Evolutionary conservation across 2,113 vertebrate species (phyloP).

Genomic region (Pogonocichla stellata): DNA sequence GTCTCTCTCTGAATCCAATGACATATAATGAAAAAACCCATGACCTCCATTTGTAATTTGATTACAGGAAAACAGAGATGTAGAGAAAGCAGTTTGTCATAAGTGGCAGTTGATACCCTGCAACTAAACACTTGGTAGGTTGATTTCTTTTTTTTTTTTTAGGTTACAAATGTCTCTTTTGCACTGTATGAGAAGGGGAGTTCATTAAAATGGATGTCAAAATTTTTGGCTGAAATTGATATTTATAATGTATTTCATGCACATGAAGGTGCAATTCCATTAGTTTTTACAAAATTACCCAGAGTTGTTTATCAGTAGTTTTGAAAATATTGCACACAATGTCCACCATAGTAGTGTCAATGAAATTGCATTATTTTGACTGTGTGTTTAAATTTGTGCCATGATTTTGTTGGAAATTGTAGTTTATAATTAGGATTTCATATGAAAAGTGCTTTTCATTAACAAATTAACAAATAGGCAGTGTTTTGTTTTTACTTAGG

Average conservation of each 20-base stretch:
- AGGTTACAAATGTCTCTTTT: background rate
- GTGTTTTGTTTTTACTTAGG: background rate
- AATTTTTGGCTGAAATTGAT: background rate
- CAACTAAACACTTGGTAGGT: background rate
- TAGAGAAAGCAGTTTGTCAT: background rate
- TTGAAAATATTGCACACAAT: background rate
- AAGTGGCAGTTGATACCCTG: background rate
- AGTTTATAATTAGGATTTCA: background rate
- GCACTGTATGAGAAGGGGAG: too few relatives aligned
- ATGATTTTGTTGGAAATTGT: background rate
- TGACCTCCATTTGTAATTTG: background rate
- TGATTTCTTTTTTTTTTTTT: background rate
- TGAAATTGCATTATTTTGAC: background rate
- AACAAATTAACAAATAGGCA: background rate
- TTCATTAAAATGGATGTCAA: background rate
- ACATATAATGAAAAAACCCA: background rate
- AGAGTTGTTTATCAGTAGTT: background rate
- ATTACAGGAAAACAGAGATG: background rate
- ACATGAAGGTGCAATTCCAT: background rate
- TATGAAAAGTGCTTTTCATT: background rate
- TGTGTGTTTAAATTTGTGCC: background rate
- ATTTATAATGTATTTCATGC: background rate
- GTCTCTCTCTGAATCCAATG: background rate
- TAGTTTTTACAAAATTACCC: background rate
- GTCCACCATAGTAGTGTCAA: background rate